A percentile compares a stretch with the other conserved stretches of the same genome.
These are phyloP conservation scores for Agrochola litura DNA, from an alignment of 2,888 invertebrate genomes.

Conservation along the genomic window DNA sequence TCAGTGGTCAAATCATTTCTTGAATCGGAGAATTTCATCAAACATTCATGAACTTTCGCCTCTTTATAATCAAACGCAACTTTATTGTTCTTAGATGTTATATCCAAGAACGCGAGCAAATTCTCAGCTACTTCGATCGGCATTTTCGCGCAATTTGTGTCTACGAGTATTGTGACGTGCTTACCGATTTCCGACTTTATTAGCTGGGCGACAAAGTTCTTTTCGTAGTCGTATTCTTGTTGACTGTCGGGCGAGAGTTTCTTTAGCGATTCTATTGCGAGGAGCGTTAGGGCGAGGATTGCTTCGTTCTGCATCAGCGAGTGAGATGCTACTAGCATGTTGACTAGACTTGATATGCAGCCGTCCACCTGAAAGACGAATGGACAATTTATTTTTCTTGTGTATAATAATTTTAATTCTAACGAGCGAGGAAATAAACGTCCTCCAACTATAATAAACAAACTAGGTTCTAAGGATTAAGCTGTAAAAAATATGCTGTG, in stretches of 20 bases:
- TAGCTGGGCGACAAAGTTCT: constrained; percentile 79
- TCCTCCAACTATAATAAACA: no score
- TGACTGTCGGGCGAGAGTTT: constrained; percentile 66
- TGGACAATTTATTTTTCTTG: neutral
- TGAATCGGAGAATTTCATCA: constrained; percentile 80
- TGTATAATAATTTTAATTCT: neutral
- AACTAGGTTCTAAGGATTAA: neutral
- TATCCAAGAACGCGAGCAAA: constrained; percentile 85
- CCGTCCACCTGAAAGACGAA: constrained; percentile 90
- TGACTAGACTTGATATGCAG: constrained; percentile 93
- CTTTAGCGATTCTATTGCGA: constrained; percentile 83
- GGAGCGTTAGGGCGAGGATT: constrained; percentile 93
- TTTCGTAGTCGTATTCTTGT: constrained; percentile 75
- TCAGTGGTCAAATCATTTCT: constrained; percentile 80
- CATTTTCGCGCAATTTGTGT: constrained; percentile 86
- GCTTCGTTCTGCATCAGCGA: constrained; percentile 97
- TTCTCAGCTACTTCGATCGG: constrained; percentile 89
- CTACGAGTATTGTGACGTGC: constrained; percentile 86
- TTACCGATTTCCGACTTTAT: constrained; percentile 89
- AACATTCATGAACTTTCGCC: constrained; percentile 78
- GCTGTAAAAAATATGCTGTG: no score
- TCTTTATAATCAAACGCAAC: constrained; percentile 81
- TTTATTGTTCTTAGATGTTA: constrained; percentile 82
- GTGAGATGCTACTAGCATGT: constrained; percentile 96
- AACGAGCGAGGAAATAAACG: neutral